Conservation (phyloP, 2,888 invertebrate genomes). For the Heliconius aoede region DNA sequence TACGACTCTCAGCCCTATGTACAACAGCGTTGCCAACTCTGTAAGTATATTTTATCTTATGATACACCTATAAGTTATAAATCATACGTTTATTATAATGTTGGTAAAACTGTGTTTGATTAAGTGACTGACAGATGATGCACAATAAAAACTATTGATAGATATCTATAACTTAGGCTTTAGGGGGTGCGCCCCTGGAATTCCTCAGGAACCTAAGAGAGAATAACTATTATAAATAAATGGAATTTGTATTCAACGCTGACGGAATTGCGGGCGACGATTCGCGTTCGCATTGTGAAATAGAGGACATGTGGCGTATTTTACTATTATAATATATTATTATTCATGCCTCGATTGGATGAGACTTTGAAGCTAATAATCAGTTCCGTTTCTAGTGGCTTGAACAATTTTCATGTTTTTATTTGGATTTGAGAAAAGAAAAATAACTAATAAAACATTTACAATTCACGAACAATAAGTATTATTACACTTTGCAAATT, state of each 20-base stretch:
- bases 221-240: not conserved
- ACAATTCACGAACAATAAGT: not conserved
- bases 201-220: not conserved
- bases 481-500: not conserved
- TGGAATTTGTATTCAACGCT: not conserved
- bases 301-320: too few relatives aligned
- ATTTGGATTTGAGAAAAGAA: not conserved
- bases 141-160: too few relatives aligned
- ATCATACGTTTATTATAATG: not conserved
- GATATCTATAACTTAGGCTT: not conserved
- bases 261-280: not conserved
- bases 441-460: not conserved
- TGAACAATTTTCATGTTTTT: not conserved
- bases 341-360: not conserved
- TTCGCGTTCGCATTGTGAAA: not conserved
- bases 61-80: not conserved
- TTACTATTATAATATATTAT: not conserved
- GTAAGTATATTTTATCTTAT: constrained; percentile 52
- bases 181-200: not conserved
- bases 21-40: constrained; percentile 68
- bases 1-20: constrained; percentile 71
- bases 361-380: not conserved
- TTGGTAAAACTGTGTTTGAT: too few relatives aligned
- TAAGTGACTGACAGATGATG: too few relatives aligned
- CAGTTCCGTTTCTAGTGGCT: not conserved